These are phyloP conservation scores for Microctonus aethiopoides DNA, from an alignment of 2,888 invertebrate genomes.

Conservation along the genomic window DNA sequence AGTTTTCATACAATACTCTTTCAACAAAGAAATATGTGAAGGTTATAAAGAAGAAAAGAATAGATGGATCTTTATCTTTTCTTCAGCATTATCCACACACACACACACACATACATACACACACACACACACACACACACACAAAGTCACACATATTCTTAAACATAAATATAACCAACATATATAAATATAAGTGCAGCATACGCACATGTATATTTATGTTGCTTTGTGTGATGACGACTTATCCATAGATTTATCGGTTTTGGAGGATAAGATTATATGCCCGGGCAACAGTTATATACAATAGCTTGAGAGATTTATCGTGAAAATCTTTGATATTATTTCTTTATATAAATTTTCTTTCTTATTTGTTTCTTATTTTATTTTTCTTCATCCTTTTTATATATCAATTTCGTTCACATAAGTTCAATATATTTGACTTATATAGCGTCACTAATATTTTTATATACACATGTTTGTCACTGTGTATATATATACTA, in stretches of 20 bases:
- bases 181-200: too few species aligned
- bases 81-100: slow-evolving; percentile 28
- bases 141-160: too few species aligned
- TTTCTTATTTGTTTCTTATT: not conserved
- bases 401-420: not conserved
- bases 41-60: slow-evolving; percentile 12
- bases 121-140: slow-evolving; percentile 24
- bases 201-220: slow-evolving; percentile 33
- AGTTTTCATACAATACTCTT: not conserved
- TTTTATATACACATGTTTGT: not conserved
- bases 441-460: not conserved
- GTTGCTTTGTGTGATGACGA: slow-evolving; percentile 28
- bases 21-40: not conserved
- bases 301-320: slow-evolving; percentile 40
- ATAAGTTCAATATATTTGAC: slow-evolving; percentile 12
- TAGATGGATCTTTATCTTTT: slow-evolving; percentile 7
- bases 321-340: slow-evolving; percentile 43
- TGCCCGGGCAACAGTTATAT: slow-evolving; percentile 17
- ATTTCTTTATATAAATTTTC: slow-evolving; percentile 22
- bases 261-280: slow-evolving; percentile 31
- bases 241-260: slow-evolving; percentile 41
- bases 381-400: not conserved
- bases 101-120: too few species aligned
- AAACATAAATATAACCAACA: too few species aligned
- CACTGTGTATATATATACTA: not conserved